phyloP scores from a whole-genome alignment of 2,888 invertebrate genomes.

The Euphydryas editha region DNA sequence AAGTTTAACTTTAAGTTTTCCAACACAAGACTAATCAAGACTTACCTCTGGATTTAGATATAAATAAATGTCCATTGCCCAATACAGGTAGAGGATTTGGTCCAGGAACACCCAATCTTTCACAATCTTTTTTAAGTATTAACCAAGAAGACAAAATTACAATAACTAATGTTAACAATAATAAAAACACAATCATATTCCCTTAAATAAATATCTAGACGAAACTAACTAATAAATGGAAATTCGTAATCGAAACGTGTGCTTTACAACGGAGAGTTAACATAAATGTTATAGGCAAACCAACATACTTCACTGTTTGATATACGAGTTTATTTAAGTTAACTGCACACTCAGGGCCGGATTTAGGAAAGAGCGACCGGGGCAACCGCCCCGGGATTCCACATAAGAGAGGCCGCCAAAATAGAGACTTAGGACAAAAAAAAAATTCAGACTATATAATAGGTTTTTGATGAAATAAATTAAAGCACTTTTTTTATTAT shows the following conservation, averaged over 20 bases:
- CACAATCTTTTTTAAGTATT: conserved; percentile 50
- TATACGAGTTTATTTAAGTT: background rate
- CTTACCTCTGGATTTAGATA: conserved; percentile 39
- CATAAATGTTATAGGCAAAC: background rate
- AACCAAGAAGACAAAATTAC: conserved; percentile 54
- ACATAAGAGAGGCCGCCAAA: no score
- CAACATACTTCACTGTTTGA: background rate
- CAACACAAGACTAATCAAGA: no score
- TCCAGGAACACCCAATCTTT: conserved; percentile 53
- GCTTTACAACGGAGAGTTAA: background rate
- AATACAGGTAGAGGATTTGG: conserved; percentile 72
- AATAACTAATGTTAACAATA: conserved; percentile 34
- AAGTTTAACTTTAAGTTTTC: no score
- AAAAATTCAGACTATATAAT: no score
- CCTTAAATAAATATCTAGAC: background rate
- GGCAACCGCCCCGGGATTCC: no score
- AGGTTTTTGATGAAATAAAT: no score
- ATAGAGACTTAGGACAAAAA: no score
- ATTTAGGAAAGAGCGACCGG: no score
- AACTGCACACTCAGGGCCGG: no score
- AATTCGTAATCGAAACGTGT: background rate
- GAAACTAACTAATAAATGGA: background rate
- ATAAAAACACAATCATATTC: conserved; percentile 41
- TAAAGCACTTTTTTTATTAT: no score
- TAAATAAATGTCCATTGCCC: conserved; percentile 77